Conservation (phyloP, 2,797 vertebrate genomes). For the Arnoldichthys spilopterus region DNA sequence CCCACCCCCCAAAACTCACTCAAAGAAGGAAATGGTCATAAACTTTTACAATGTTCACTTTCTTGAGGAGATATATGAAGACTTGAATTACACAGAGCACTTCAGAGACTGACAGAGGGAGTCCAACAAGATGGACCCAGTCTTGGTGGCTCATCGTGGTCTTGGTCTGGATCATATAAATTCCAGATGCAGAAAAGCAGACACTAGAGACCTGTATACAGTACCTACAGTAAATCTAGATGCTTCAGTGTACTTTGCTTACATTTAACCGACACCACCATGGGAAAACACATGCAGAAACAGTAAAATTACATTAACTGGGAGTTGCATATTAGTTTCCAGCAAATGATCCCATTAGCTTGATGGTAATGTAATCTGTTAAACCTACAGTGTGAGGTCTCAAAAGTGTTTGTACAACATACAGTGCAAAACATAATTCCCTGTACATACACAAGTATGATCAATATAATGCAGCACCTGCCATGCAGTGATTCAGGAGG, state of each 20-base stretch:
- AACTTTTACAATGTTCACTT: conserved; percentile 46
- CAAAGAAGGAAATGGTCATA: conserved; percentile 58
- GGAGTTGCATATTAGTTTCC: too few species aligned
- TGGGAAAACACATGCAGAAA: background rate
- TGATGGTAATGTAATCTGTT: background rate
- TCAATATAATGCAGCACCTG: too few species aligned
- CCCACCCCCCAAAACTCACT: conserved; percentile 33
- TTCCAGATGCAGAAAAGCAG: conserved; percentile 20
- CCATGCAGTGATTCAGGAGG: too few species aligned
- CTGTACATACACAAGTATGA: too few species aligned
- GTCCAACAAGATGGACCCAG: conserved; percentile 24
- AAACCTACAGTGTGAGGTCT: background rate
- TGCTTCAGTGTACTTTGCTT: background rate
- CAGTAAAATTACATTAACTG: background rate
- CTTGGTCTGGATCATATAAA: conserved; percentile 9
- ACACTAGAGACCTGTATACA: background rate
- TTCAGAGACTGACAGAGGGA: conserved; percentile 18
- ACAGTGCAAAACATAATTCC: too few species aligned
- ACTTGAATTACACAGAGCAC: conserved; percentile 37
- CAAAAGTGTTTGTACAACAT: too few species aligned
- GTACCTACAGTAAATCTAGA: background rate
- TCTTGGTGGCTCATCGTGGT: conserved; percentile 2
- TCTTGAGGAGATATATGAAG: conserved; percentile 48
- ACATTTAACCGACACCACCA: background rate
- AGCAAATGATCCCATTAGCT: too few species aligned